Conservation (phyloP, 2,888 invertebrate genomes). For the Cylindroiulus punctatus region DNA sequence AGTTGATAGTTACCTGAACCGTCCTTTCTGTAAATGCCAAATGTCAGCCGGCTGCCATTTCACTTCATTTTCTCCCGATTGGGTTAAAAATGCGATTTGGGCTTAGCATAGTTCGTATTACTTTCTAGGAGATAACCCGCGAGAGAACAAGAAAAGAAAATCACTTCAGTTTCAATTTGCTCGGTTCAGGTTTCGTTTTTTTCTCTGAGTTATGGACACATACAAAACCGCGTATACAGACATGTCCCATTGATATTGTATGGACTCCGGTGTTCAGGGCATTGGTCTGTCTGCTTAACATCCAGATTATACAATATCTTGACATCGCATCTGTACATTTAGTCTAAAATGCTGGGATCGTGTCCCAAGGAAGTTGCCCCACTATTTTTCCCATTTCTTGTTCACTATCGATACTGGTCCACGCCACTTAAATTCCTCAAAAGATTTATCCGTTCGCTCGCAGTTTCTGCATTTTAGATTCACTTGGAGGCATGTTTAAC, state of each 20-base stretch:
- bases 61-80: neutral
- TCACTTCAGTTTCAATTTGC: conserved; percentile 23
- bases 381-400: neutral
- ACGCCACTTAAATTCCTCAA: neutral
- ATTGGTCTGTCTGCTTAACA: neutral
- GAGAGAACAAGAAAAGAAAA: conserved; percentile 22
- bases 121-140: neutral
- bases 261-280: neutral
- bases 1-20: neutral
- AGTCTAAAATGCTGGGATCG: neutral
- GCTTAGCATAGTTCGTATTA: neutral
- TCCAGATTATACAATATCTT: neutral
- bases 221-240: neutral
- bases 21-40: neutral
- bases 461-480: conserved; percentile 38
- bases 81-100: neutral
- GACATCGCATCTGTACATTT: neutral
- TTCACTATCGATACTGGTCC: neutral
- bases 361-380: neutral
- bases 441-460: conserved; percentile 24
- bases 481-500: conserved; percentile 28
- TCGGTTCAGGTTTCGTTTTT: neutral
- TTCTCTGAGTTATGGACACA: neutral
- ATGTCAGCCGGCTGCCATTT: neutral
- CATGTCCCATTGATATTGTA: neutral